A percentile compares a stretch with the other conserved stretches of the same genome.
These are phyloP conservation scores for Plebejus melissa DNA, from an alignment of 2,888 invertebrate genomes.

Conservation along the genomic window DNA sequence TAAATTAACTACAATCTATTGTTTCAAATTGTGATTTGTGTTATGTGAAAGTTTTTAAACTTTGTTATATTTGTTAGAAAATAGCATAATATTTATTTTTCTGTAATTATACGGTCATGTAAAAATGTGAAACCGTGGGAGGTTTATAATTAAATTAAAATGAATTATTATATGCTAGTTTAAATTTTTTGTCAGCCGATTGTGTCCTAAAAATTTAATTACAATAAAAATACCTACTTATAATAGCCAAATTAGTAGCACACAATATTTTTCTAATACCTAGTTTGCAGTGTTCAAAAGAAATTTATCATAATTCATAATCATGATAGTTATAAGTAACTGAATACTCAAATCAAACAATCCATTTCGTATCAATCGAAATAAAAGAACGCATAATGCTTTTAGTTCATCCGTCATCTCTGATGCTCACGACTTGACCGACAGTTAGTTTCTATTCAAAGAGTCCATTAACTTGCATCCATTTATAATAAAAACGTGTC, in stretches of 20 bases:
- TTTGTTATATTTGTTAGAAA: neutral
- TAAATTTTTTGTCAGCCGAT: neutral
- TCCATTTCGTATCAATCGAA: slow-evolving; percentile 12
- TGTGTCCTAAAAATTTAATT: neutral
- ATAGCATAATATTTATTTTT: neutral
- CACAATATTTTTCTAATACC: neutral
- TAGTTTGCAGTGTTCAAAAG: neutral
- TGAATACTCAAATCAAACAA: slow-evolving; percentile 16
- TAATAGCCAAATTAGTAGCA: neutral
- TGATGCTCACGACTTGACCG: slow-evolving; percentile 12
- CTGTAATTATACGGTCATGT: neutral
- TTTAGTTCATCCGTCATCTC: slow-evolving; percentile 12
- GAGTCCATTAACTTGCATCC: slow-evolving; percentile 39
- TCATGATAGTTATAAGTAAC: neutral
- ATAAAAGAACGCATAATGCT: slow-evolving; percentile 14
- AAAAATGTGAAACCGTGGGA: neutral
- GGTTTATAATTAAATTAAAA: slow-evolving; percentile 1
- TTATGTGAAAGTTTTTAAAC: neutral
- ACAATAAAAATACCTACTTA: neutral
- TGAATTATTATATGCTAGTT: neutral
- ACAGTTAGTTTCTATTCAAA: slow-evolving; percentile 27
- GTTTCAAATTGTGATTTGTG: neutral
- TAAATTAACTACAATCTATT: neutral
- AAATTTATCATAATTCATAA: neutral
- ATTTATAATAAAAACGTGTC: slow-evolving; percentile 38